Evolutionary conservation across 2,113 vertebrate species (phyloP).

Genomic region (Gnathonemus echidnorhynchus): DNA sequence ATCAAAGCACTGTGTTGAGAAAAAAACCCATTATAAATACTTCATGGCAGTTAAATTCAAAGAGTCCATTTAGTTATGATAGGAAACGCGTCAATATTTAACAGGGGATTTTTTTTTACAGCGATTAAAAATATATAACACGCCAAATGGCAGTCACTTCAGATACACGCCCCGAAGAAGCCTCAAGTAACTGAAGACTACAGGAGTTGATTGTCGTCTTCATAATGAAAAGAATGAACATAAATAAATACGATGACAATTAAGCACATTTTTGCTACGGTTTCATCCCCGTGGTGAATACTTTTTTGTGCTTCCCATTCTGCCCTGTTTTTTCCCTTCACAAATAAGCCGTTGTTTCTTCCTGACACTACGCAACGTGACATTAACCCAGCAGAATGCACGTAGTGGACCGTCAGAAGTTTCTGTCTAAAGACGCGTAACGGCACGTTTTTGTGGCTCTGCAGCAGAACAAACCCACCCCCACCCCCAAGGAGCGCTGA

Average conservation of each 20-base stretch:
- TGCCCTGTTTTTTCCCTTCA: not conserved
- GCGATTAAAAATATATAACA: slow-evolving; percentile 10
- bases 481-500: not conserved
- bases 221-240: not conserved
- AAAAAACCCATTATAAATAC: slow-evolving; percentile 14
- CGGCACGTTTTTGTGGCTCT: not conserved
- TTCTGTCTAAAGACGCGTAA: not conserved
- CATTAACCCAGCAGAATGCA: not conserved
- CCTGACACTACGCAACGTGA: not conserved
- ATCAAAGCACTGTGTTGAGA: not conserved
- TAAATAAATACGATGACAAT: not conserved
- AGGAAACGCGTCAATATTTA: slow-evolving; percentile 18
- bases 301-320: not conserved
- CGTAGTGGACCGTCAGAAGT: not conserved
- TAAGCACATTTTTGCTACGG: not conserved
- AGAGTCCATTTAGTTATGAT: slow-evolving; percentile 21
- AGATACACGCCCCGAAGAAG: not conserved
- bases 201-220: not conserved
- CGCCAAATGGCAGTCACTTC: not conserved
- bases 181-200: not conserved
- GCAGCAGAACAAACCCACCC: not conserved
- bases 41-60: slow-evolving; percentile 23
- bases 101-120: slow-evolving; percentile 18
- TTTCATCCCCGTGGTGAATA: not conserved
- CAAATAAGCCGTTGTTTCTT: not conserved